These are phyloP conservation scores for Halocynthia aurantium DNA, from an alignment of 23 tunicate species.

Conservation along the genomic window DNA sequence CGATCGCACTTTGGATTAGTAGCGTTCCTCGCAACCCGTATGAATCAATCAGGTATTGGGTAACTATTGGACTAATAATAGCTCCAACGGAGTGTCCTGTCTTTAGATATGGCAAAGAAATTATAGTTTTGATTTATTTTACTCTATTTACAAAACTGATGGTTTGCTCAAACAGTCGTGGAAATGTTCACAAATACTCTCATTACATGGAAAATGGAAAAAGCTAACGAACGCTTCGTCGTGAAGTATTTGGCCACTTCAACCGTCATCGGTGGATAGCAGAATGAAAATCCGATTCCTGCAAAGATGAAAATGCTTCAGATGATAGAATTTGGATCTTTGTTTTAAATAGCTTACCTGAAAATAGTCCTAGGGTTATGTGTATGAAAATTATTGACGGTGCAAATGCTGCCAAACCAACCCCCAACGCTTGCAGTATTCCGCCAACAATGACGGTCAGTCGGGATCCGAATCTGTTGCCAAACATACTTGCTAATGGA, in stretches of 20 bases:
- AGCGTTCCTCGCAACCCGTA: conserved; percentile 5
- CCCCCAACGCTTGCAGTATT: not conserved
- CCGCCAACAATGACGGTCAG: not conserved
- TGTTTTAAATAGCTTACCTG: not conserved
- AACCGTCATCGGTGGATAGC: too few relatives aligned
- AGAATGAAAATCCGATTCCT: too few relatives aligned
- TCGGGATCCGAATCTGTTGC: conserved; percentile 9
- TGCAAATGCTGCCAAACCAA: not conserved
- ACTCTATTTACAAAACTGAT: too few relatives aligned
- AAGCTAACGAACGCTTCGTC: too few relatives aligned
- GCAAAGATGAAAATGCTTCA: too few relatives aligned
- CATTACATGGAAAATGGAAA: too few relatives aligned
- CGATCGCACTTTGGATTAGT: not conserved
- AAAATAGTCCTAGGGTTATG: not conserved
- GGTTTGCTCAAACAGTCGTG: too few relatives aligned
- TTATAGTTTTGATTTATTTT: too few relatives aligned
- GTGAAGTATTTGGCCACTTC: too few relatives aligned
- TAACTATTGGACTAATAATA: not conserved
- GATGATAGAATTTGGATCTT: too few relatives aligned
- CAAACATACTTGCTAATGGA: not conserved
- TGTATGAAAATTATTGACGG: not conserved
- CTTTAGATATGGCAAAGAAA: not conserved
- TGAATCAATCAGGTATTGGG: not conserved
- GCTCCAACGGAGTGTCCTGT: not conserved
- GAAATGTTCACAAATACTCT: too few relatives aligned